phyloP scores from a whole-genome alignment of 2,888 invertebrate genomes.

The Drosophila seclusa region DNA sequence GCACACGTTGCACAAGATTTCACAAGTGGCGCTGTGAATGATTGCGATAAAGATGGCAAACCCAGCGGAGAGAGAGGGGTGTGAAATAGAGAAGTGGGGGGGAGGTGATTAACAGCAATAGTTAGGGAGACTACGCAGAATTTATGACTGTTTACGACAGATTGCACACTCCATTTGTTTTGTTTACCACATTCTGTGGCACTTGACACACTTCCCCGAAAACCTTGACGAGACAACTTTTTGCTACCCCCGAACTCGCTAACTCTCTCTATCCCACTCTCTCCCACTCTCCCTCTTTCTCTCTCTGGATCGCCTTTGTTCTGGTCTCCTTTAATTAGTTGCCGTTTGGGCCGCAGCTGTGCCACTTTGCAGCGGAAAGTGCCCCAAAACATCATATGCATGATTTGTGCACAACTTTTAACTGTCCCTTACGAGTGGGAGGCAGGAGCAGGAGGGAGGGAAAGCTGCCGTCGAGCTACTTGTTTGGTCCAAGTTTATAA shows the following conservation, averaged over 20 bases:
- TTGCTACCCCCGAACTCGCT: neutral
- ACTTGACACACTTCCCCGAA: conserved; percentile 70
- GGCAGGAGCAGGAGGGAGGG: neutral
- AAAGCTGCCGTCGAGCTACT: conserved; percentile 44
- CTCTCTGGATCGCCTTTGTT: conserved; percentile 11
- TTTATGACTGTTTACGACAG: conserved; percentile 81
- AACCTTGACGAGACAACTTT: conserved; percentile 39
- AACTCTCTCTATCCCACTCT: conserved; percentile 7
- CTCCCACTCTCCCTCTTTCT: neutral
- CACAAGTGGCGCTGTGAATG: conserved; percentile 77
- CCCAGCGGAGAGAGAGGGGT: neutral
- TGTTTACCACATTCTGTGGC: conserved; percentile 69
- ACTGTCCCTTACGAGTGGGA: conserved; percentile 46
- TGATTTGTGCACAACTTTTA: conserved; percentile 76
- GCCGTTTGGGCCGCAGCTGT: conserved; percentile 46
- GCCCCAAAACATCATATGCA: conserved; percentile 73
- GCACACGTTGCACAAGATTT: conserved; percentile 57
- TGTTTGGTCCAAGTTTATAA: conserved; percentile 78
- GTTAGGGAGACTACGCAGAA: conserved; percentile 61
- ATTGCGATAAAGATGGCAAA: conserved; percentile 72
- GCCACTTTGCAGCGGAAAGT: conserved; percentile 39
- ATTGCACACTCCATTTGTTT: conserved; percentile 82
- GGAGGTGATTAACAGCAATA: conserved; percentile 55
- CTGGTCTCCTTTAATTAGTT: conserved; percentile 67
- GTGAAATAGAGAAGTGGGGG: conserved; percentile 5